Evolutionary conservation across 2,113 vertebrate genomes (phyloP), one percentile per base, ranked within the genome.

Genomic region (Actinemys pallida): DNA sequence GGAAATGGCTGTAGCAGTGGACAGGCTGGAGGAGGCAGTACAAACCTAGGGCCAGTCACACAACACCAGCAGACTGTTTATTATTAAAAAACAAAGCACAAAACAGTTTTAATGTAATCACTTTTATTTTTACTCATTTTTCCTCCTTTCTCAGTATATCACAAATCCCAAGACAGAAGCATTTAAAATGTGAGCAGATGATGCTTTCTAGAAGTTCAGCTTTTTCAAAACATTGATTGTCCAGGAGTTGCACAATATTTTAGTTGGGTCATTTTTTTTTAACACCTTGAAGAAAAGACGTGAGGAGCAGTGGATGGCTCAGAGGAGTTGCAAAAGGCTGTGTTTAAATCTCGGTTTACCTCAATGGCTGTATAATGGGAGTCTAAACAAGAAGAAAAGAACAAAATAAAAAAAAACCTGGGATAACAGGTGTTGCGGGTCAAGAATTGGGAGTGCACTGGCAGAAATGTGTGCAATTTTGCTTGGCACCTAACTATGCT

Each of bases 71-170:
- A 57, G 90, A 76, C n/a, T 80, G 27, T 69, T 93, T 49, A 47
- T 19, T 69, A 42, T 80, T 90, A 0, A 0, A 54, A 56, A 47
- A 65, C 57, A 62, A 84, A 76, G 72, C 1, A 62, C 10, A 50
- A 93, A 52, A 81, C 83, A 75, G 45, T 84, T 94, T 93, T 96
- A 91, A 91, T 80, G 75, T 27, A 54, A 81, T 10, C 19, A 22
- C 9, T 57, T 96, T 5, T 85, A 9, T 4, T 42, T 94, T 31
- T 14, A 72, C 45, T 75, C 1, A 1, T 50, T 52, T 25, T 50
- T 53, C 4, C 3, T 3, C 8, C 22, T 72, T 22, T 39, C 19
- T 2, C 5, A 6, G 10, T 10, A n/a, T 82, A 86, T 35, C 39
- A 50, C 42, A 83, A 10, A 10, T 85, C 86, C 53, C 27, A 81